Base-by-base conservation (phyloP, 2,113 vertebrate species). In the Varanus komodoensis region DNA sequence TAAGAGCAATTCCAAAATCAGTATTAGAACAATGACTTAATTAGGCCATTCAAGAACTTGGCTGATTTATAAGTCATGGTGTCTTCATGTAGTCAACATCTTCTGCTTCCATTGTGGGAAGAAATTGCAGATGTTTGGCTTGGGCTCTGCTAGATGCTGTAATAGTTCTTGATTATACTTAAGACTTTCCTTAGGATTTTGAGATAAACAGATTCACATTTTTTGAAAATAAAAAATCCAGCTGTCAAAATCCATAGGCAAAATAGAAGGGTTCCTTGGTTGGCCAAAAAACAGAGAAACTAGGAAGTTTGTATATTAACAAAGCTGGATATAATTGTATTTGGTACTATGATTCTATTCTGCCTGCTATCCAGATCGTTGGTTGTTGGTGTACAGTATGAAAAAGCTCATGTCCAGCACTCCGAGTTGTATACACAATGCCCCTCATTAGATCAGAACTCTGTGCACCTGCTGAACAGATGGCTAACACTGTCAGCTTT, bases 401-500 rank as follows among this genome's bases (percentile, higher is more conserved):
- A 75, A 86, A 38, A 27, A 27, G 17, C 6, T 3, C n/a, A 38
- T 25, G 11, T 38, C 67, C 44, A 32, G 25, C 44, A 32, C 7
- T 52, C 48, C 32, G 44, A 48, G 15, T 69, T 82, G 17, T 32
- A 74, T n/a, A 57, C 19, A 15, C 11, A 15, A 17, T 79, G 25
- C 19, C 48, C 2, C 12, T 84, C 29, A 9, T 64, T 89, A 50
- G 23, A 75, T 75, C 69, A 89, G 8, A 19, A 52, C 14, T 4
- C 11, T 64, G 34, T 84, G 32, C 29, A 84, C 71, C 38, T 89
- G 71, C 38, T 64, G 17, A 89, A 75, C 54, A 89, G 71, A 74
- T 64, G 29, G 71, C 61, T 75, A 75, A 74, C 29, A 74, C 52
- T 64, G 34, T 61, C 54, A 67, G 57, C 19, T 15, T 77, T 84